A percentile compares a stretch with the other conserved stretches of the same genome.
Conservation (phyloP, 2,888 invertebrate genomes). For the Pteria penguin region DNA sequence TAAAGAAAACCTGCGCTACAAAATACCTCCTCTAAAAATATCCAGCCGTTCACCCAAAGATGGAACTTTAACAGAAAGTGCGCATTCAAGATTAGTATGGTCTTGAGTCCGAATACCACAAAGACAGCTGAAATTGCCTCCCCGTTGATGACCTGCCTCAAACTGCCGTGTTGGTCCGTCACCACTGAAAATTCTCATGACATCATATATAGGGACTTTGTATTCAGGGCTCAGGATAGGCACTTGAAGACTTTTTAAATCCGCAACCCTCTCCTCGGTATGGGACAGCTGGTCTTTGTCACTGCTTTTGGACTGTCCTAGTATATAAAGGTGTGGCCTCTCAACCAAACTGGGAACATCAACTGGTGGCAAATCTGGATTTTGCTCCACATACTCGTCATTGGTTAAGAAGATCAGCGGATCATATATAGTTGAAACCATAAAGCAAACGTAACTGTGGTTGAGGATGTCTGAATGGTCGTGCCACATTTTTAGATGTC, state of each 20-base stretch:
- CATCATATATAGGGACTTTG: not conserved
- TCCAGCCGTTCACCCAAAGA: not conserved
- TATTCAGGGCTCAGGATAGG: not conserved
- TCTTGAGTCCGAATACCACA: not conserved
- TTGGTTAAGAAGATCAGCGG: constrained; percentile 14
- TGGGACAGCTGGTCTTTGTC: constrained; percentile 31
- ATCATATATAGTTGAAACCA: constrained; percentile 15
- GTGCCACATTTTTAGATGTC: constrained; percentile 3
- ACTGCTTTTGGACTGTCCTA: constrained; percentile 21
- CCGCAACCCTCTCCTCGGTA: constrained; percentile 18
- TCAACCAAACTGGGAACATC: constrained; percentile 34
- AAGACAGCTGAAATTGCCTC: constrained; percentile 18
- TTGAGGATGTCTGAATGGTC: constrained; percentile 21
- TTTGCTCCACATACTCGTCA: constrained; percentile 1
- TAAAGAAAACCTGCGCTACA: not conserved
- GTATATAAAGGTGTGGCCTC: constrained; percentile 6
- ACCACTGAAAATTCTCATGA: constrained; percentile 21
- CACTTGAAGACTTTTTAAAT: not conserved
- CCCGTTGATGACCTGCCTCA: constrained; percentile 35
- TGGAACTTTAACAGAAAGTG: not conserved
- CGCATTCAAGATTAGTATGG: constrained; percentile 9
- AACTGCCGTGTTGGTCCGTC: constrained; percentile 32
- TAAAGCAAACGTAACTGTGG: constrained; percentile 9
- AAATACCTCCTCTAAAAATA: not conserved
- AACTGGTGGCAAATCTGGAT: constrained; percentile 23